A percentile compares a stretch with the other conserved stretches of the same genome.
Evolutionary conservation across 1,140 invertebrate genomes (phyloP).

Genomic region (Holotrichia oblita): DNA sequence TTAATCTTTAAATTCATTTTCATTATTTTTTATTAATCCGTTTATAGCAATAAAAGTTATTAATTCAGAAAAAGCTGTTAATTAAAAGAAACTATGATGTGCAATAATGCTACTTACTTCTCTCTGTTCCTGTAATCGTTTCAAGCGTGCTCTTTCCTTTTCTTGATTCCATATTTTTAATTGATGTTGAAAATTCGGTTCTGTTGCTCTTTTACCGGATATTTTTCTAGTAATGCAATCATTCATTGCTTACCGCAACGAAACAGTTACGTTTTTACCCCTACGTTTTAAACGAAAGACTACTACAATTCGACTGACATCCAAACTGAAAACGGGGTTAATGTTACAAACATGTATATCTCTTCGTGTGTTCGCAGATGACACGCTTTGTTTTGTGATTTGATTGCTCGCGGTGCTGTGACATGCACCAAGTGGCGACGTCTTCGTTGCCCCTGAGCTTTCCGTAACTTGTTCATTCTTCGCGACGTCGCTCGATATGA

Average conservation of each 20-base stretch:
- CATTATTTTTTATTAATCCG: background rate
- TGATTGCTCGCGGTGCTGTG: background rate
- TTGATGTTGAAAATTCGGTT: background rate
- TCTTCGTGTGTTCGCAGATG: constrained; percentile 4
- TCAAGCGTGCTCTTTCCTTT: constrained; percentile 15
- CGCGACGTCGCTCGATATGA: constrained; percentile 15
- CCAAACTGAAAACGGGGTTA: constrained; percentile 9
- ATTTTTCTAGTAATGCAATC: background rate
- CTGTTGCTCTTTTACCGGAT: background rate
- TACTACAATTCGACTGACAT: constrained; percentile 14
- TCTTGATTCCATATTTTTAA: constrained; percentile 33
- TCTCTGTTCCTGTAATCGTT: constrained; percentile 35
- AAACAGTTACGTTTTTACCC: background rate
- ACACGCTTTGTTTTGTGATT: background rate
- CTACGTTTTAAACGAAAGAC: background rate
- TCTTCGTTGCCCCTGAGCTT: background rate
- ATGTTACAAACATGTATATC: constrained; percentile 15
- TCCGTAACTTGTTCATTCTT: background rate
- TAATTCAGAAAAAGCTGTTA: background rate
- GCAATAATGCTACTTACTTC: constrained; percentile 13
- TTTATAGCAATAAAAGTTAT: background rate
- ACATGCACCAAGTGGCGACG: constrained; percentile 7
- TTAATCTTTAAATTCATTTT: no score
- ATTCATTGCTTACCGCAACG: constrained; percentile 11
- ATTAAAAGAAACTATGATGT: background rate